Conservation (phyloP, 53 echinoderm and acorn worm species). For the Mesocentrotus franciscanus region DNA sequence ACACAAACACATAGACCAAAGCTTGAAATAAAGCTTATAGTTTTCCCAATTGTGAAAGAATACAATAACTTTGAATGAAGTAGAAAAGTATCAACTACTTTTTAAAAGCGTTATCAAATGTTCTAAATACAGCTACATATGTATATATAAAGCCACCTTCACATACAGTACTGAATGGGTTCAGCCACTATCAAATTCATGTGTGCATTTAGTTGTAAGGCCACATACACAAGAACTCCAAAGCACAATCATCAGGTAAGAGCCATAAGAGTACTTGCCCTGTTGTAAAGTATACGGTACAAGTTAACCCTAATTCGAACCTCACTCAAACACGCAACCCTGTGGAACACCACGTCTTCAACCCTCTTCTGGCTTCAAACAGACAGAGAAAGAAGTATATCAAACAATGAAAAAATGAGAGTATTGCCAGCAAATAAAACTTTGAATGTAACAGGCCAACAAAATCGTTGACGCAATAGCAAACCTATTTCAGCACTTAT, state of each 20-base stretch:
- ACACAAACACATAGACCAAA: neutral
- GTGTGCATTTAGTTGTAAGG: neutral
- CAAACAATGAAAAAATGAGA: neutral
- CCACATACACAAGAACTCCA: too few relatives aligned
- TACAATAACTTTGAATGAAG: neutral
- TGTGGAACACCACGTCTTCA: too few relatives aligned
- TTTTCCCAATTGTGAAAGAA: neutral
- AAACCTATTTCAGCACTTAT: neutral
- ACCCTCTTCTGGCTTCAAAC: too few relatives aligned
- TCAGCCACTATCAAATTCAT: neutral
- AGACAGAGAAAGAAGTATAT: neutral
- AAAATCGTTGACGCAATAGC: neutral
- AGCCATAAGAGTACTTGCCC: too few relatives aligned
- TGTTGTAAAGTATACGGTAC: too few relatives aligned
- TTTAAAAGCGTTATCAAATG: neutral
- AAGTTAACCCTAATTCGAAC: too few relatives aligned
- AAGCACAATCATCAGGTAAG: too few relatives aligned
- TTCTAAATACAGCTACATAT: neutral
- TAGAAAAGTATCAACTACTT: neutral
- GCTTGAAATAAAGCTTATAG: neutral
- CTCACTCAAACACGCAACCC: too few relatives aligned
- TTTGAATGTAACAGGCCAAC: too few relatives aligned
- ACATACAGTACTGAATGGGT: too few relatives aligned
- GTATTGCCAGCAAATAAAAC: neutral
- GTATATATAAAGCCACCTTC: neutral